Percentiles rank a stretch among this genome's conserved stretches.
phyloP scores from a whole-genome alignment of 30 jellyfish, hydroid and myxozoan genomes.

The Nemopilema nomurai region DNA sequence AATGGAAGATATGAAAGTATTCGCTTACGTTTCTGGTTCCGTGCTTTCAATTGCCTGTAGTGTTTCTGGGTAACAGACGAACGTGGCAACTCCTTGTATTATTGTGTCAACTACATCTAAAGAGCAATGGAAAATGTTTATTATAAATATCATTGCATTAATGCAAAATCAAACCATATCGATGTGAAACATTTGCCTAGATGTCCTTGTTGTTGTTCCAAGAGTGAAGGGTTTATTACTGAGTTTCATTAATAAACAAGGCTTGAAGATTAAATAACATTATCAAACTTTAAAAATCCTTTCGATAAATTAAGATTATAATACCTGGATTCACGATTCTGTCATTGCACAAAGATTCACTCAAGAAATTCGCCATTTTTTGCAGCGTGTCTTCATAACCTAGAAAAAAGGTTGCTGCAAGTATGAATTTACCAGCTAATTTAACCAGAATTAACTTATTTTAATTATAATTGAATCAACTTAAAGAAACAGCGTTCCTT shows the following conservation, averaged over 20 bases:
- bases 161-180: no score
- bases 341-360: conserved; percentile 90
- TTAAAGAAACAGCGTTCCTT: no score
- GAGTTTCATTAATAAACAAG: no score
- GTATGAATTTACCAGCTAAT: no score
- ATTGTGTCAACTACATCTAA: conserved; percentile 96
- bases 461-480: no score
- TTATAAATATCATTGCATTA: background rate
- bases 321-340: conserved; percentile 84
- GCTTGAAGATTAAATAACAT: no score
- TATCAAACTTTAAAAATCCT: no score
- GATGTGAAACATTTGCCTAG: no score
- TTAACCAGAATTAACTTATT: no score
- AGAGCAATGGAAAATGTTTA: background rate
- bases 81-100: conserved; percentile 97
- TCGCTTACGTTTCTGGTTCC: conserved; percentile 24
- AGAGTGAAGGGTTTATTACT: no score
- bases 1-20: background rate
- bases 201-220: no score
- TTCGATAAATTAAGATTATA: no score
- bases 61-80: conserved; percentile 96
- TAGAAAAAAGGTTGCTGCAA: conserved; percentile 19
- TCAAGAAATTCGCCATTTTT: conserved; percentile 89
- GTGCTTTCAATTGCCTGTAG: conserved; percentile 88
- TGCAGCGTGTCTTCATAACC: conserved; percentile 84